phyloP scores from a whole-genome alignment of 2,113 vertebrate genomes.

The Callospermophilus lateralis region DNA sequence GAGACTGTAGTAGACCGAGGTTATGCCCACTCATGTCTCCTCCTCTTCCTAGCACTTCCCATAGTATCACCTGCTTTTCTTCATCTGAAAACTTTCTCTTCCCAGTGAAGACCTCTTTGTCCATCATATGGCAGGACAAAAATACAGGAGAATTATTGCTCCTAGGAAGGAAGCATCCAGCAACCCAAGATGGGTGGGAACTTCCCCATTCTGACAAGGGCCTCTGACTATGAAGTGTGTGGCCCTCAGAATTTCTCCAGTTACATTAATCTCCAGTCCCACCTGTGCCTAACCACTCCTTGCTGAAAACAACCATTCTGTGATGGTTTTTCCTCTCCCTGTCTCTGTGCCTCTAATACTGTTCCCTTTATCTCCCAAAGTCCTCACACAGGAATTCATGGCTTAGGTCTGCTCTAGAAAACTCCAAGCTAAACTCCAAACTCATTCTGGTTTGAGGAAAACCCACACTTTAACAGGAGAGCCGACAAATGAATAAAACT shows the following conservation, averaged over 20 bases:
- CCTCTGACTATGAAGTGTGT: fast-evolving
- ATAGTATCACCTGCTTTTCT: fast-evolving
- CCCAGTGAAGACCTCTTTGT: neutral
- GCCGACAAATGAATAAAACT: neutral
- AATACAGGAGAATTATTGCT: neutral
- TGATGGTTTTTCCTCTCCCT: neutral
- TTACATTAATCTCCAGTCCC: neutral
- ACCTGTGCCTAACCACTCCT: neutral
- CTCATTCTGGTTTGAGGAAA: neutral
- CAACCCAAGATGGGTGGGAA: neutral
- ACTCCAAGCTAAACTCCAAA: neutral
- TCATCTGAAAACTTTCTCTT: neutral
- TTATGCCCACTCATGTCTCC: fast-evolving
- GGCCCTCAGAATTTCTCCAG: neutral
- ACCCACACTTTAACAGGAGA: fast-evolving
- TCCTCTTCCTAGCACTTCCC: neutral
- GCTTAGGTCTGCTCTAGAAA: neutral
- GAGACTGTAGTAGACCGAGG: neutral
- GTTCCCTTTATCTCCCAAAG: neutral
- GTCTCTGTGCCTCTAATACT: fast-evolving
- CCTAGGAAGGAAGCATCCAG: neutral
- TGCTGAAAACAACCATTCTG: neutral
- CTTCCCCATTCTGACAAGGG: fast-evolving
- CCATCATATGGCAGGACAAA: neutral
- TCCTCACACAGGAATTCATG: neutral